Percentiles rank a stretch among this genome's conserved stretches.
These are phyloP conservation scores for Gila robusta DNA, from an alignment of 2,797 vertebrate genomes.

Conservation along the genomic window DNA sequence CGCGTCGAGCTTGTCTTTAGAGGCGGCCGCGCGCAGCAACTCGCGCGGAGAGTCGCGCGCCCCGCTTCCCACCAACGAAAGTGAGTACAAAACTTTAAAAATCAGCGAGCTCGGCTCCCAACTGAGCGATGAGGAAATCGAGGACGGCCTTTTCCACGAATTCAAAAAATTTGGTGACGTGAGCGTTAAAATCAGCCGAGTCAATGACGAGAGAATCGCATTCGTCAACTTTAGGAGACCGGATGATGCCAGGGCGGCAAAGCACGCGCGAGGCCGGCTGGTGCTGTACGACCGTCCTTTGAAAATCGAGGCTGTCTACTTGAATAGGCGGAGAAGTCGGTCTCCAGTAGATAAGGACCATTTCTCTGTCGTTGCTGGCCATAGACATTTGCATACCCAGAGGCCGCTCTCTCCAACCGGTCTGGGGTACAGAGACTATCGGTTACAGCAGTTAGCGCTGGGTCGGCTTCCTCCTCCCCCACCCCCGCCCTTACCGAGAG, in stretches of 20 bases:
- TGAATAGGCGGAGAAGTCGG: constrained; percentile 86
- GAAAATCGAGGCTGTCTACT: constrained; percentile 94
- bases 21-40: constrained; percentile 73
- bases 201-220: constrained; percentile 92
- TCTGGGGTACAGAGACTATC: constrained; percentile 93
- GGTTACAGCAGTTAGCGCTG: constrained; percentile 93
- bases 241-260: constrained; percentile 94
- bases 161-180: constrained; percentile 98
- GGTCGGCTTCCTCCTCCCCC: constrained; percentile 92
- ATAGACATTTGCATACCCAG: constrained; percentile 85
- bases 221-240: constrained; percentile 96
- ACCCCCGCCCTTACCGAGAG: constrained; percentile 90
- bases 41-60: constrained; percentile 77
- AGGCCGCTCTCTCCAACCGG: constrained; percentile 90
- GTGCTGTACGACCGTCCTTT: constrained; percentile 96
- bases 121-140: constrained; percentile 96
- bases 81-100: constrained; percentile 95
- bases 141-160: constrained; percentile 97
- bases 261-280: constrained; percentile 91
- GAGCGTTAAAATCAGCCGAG: constrained; percentile 95
- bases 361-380: constrained; percentile 79
- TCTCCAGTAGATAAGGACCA: constrained; percentile 91
- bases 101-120: constrained; percentile 96
- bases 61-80: constrained; percentile 80
- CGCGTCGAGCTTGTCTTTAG: constrained; percentile 78